Evolutionary conservation across 2,113 vertebrate genomes (phyloP).

Genomic region (Ivindomyrus marchei): DNA sequence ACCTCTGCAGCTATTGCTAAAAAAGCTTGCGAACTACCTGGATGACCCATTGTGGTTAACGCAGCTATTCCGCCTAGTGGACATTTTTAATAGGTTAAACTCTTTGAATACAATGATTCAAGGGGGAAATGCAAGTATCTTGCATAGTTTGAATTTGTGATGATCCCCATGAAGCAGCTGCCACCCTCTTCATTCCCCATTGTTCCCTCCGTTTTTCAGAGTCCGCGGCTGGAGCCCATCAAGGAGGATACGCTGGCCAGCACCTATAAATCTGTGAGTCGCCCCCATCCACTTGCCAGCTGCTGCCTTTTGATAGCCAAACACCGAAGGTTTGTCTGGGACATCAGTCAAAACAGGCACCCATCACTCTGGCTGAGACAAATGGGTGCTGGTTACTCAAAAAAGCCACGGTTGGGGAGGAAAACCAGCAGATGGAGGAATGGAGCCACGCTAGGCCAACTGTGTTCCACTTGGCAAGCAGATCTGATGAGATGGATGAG

Average conservation of each 20-base stretch:
- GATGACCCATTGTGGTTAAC: neutral
- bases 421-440: conserved; percentile 6
- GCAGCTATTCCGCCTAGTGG: neutral
- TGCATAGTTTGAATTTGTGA: neutral
- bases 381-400: neutral
- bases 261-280: conserved; percentile 18
- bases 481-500: neutral
- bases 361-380: neutral
- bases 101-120: neutral
- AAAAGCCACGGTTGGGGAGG: neutral
- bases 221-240: conserved; percentile 9
- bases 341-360: neutral
- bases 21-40: neutral
- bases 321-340: neutral
- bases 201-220: neutral
- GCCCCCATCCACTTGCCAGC: neutral
- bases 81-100: neutral
- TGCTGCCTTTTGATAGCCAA: neutral
- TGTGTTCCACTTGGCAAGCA: conserved; percentile 5
- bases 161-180: neutral
- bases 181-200: neutral
- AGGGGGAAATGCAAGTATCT: neutral
- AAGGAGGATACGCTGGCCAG: conserved; percentile 16
- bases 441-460: neutral
- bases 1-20: neutral